Base-by-base conservation (phyloP, 2,797 vertebrate species). In the Catharus ustulatus region DNA sequence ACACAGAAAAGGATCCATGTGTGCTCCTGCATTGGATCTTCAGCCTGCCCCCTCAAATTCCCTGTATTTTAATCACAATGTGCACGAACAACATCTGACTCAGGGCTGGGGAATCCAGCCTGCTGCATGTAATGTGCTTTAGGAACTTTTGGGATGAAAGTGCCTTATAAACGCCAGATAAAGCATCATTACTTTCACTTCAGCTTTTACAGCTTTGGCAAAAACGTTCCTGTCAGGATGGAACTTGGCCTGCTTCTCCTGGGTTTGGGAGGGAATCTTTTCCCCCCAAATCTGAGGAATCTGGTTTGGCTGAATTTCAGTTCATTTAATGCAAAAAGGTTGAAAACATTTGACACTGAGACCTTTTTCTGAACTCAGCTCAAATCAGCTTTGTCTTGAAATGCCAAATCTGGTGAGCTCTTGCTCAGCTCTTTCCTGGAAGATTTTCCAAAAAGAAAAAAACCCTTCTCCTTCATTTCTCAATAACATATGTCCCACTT, bases 171-270 rank as follows among this genome's bases (percentile, higher is more conserved):
- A 85, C 32, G 91, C 93, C 95, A 94, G 87, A 87, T 72, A 90
- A 43, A 94, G 78, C 72, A 90, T 68, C 72, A 55, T 89, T 87
- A 95, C 90, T 93, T 94, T 95, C 90, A 89, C 87, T 95, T 95
- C 92, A 89, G 82, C 11, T 87, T 95, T 96, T 95, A 91, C 29
- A 83, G 93, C 75, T 94, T 93, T 93, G 96, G 96, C 92, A 94
- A 91, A 96, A 89, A 16, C 0, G 0, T 36, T 87, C 86, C 72
- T 92, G 92, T 93, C 75, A 55, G 83, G 88, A 90, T 82, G 72
- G 87, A 97, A 89, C 45, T 92, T 95, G 93, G 92, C 81, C 27
- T 89, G 67, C 24, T 95, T 72, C 71, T 94, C 66, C 72, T 20
- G 49, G 59, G 49, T 38, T 89, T 84, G 94, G 92, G 87, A 93